Conservation (phyloP, 2,797 vertebrate genomes). For the Nannoperca australis region DNA sequence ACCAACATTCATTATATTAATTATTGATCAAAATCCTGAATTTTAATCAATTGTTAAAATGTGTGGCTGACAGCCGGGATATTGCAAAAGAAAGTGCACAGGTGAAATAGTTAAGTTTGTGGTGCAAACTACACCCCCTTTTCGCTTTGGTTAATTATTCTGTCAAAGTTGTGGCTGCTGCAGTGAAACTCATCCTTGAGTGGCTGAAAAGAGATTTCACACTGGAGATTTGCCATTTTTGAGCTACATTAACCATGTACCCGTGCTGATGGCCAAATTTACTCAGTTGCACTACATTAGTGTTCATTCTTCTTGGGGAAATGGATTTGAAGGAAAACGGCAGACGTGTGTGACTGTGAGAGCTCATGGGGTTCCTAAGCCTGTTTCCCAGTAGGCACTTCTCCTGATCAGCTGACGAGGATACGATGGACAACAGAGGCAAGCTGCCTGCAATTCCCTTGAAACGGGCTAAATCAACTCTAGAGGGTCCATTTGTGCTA, state of each 20-base stretch:
- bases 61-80: background rate
- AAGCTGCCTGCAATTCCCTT: conserved; percentile 45
- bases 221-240: conserved; percentile 73
- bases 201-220: conserved; percentile 78
- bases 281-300: conserved; percentile 79
- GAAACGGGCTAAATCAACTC: conserved; percentile 54
- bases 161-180: conserved; percentile 56
- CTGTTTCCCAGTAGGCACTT: conserved; percentile 53
- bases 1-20: background rate
- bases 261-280: conserved; percentile 71
- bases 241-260: conserved; percentile 80
- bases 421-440: conserved; percentile 51
- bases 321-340: conserved; percentile 63
- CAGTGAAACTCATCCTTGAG: conserved; percentile 73
- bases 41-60: conserved; percentile 1
- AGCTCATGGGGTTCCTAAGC: conserved; percentile 59
- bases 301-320: conserved; percentile 64
- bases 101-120: conserved; percentile 7
- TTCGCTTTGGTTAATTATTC: conserved; percentile 68
- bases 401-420: conserved; percentile 57
- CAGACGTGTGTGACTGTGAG: conserved; percentile 53
- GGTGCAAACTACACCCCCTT: conserved; percentile 16
- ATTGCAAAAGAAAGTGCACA: background rate
- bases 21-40: background rate
- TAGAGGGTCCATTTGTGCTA: no score